Base-by-base conservation (phyloP, 2,888 invertebrate species). In the Therioaphis trifolii region DNA sequence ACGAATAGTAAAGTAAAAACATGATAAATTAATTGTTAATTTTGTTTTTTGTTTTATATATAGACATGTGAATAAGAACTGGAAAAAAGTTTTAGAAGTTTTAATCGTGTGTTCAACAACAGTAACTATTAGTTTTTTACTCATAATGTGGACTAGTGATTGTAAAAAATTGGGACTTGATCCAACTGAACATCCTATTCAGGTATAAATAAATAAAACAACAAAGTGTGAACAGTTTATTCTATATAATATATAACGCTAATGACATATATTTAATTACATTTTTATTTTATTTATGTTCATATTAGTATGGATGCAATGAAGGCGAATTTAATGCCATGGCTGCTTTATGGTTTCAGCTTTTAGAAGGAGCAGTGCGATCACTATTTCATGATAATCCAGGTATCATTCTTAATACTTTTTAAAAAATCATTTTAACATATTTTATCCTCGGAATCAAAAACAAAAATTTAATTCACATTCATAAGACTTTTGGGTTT, bases 281-380 rank as follows among this genome's bases (percentile, higher is more conserved):
- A 9, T 71, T 12, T 76, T 35, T 68, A 15, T 52, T 75, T 49
- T 68, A 58, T 78, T 86, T 78, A 75, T 84, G 85, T 84, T 86
- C 66, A 88, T 90, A 76, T 9, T 89, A 95, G 93, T 90, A 98
- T 88, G 95, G 94, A 89, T 99, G 99, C 88, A 92, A 93, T 2
- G 96, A 97, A 88, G 98, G 97, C 2, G 93, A 98, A 89, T 98
- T 97, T 90, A 98, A 95, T 89, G 94, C 96, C 0, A 92, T 96
- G 61, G 98, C 97, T 0, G 94, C 96, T 40, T 92, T 99, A 84
- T 98, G 99, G 95, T 97, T 99, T 89, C 97, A 98, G 90, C 98
- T 98, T 4, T 99, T 99, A 0, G 99, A 99, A 89, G 95, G 95
- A 7, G 95, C 95, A 24, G 98, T 99, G 0, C 93, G 95, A 29